Evolutionary conservation across 2,797 vertebrate species (phyloP), one percentile per base, ranked within the genome.

Genomic region (Anguilla megastoma): DNA sequence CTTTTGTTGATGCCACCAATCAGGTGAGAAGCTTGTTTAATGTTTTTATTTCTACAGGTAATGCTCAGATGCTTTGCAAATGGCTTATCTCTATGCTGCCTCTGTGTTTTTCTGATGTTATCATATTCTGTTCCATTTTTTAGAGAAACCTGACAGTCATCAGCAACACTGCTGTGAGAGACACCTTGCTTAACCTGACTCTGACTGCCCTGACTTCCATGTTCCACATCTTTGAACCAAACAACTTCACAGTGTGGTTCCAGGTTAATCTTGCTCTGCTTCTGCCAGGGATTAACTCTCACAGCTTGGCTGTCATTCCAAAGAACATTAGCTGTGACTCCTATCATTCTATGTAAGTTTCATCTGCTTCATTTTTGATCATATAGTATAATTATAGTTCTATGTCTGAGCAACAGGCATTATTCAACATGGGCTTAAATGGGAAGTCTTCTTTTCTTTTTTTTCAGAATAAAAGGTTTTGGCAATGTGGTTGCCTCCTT

Each of bases 311-410:
- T 71, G 71, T 91, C 0, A 92, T 95, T 79, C 92, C 93, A 79
- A 71, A 18, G 88, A 91, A 89, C 56, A 93, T 95, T 86, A 92
- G 88, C 87, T 95, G 94, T 69, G 88, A 88, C 60, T 93, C 94
- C 5, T 94, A 92, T 90, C 91, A 90, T 87, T 88, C 90, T 60
- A 94, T 95, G 94, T 95, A 50, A 93, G 94, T 88, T 54, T 52
- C 66, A 87, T 3, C 8, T 33, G 1, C 41, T 45, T 45, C 41
- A 45, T 36, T 79, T 50, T 27, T 1, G 7, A 71, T 14, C 18
- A 82, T 71, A 1, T 21, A 7, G 7, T 71, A 30, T 30, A 2
- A 27, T 41, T 36, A 33, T 84, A 16, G 71, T 8, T 80, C 52
- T 30, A 76, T 27, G 14, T 50, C 9, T 36, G 71, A 2, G 18